A percentile compares a stretch with the other conserved stretches of the same genome.
phyloP scores from a whole-genome alignment of 2,888 invertebrate species.

The Meiosimyza decipiens region DNA sequence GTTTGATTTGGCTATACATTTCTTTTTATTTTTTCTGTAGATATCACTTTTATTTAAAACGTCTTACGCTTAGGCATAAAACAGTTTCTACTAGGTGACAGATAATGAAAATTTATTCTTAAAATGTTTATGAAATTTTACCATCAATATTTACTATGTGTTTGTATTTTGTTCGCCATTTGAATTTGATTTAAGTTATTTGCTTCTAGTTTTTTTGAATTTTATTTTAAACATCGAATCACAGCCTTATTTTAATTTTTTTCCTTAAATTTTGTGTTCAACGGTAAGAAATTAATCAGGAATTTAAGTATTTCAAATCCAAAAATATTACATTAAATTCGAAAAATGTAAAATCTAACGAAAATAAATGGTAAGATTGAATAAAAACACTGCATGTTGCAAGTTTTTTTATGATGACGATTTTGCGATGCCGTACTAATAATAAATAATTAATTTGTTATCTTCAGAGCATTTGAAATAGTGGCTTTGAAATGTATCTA shows the following conservation, averaged over 20 bases:
- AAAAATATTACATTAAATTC: too few species aligned
- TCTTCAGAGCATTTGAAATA: too few species aligned
- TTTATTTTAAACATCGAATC: slow-evolving; percentile 44
- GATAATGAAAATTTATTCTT: neutral
- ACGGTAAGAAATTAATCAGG: too few species aligned
- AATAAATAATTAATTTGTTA: too few species aligned
- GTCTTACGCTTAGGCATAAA: neutral
- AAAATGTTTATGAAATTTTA: neutral
- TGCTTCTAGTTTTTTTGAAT: slow-evolving; percentile 35
- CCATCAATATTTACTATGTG: slow-evolving; percentile 10
- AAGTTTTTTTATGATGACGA: too few species aligned
- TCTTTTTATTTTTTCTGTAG: slow-evolving; percentile 8
- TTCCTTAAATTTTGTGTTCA: neutral
- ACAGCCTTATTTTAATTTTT: slow-evolving; percentile 44
- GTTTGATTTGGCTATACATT: slow-evolving; percentile 36
- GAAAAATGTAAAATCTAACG: too few species aligned
- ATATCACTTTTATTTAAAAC: slow-evolving; percentile 24
- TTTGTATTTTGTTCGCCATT: slow-evolving; percentile 28
- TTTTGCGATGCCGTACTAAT: too few species aligned
- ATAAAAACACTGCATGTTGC: too few species aligned
- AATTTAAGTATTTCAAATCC: too few species aligned
- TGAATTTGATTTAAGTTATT: slow-evolving; percentile 38
- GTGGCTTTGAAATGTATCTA: too few species aligned
- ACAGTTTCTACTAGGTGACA: neutral
- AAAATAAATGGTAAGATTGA: too few species aligned